A percentile compares a stretch with the other conserved stretches of the same genome.
Conservation (phyloP, 2,888 invertebrate genomes). For the Aleiodes leptofemur region DNA sequence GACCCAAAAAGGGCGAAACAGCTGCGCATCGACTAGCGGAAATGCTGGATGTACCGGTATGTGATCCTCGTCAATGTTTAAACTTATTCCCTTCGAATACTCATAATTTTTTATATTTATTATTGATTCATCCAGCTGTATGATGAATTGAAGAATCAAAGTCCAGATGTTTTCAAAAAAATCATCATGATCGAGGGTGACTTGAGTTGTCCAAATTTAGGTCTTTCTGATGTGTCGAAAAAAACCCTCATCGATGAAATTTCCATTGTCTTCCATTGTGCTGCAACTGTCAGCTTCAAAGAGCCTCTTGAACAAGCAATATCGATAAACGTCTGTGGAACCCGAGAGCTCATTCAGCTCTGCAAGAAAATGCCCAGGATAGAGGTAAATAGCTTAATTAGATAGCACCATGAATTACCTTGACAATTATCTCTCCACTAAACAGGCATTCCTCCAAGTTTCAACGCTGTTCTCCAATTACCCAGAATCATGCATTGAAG, state of each 20-base stretch:
- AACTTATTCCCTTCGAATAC: neutral
- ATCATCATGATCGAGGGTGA: slow-evolving; percentile 2
- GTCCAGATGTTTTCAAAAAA: neutral
- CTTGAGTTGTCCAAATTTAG: neutral
- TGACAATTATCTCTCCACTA: too few species aligned
- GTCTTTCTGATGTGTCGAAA: neutral
- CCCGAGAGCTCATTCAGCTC: neutral
- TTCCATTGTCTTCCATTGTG: slow-evolving; percentile 8
- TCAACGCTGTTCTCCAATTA: too few species aligned
- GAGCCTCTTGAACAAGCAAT: slow-evolving; percentile 8
- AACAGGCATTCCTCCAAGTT: too few species aligned
- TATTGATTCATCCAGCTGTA: neutral
- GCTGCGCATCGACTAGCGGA: neutral
- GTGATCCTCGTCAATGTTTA: neutral
- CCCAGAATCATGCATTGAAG: too few species aligned
- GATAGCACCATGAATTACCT: neutral
- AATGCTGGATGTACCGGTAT: neutral
- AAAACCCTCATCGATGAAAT: neutral
- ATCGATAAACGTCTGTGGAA: slow-evolving; percentile 21
- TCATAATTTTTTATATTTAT: neutral
- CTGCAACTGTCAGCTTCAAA: slow-evolving; percentile 21
- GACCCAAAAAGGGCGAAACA: neutral
- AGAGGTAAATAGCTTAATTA: slow-evolving; percentile 7
- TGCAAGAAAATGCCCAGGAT: slow-evolving; percentile 6
- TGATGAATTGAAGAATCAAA: neutral